Evolutionary conservation across 2,888 invertebrate species (phyloP), one percentile per base, ranked within the genome.

Genomic region (Xanthia icteritia): DNA sequence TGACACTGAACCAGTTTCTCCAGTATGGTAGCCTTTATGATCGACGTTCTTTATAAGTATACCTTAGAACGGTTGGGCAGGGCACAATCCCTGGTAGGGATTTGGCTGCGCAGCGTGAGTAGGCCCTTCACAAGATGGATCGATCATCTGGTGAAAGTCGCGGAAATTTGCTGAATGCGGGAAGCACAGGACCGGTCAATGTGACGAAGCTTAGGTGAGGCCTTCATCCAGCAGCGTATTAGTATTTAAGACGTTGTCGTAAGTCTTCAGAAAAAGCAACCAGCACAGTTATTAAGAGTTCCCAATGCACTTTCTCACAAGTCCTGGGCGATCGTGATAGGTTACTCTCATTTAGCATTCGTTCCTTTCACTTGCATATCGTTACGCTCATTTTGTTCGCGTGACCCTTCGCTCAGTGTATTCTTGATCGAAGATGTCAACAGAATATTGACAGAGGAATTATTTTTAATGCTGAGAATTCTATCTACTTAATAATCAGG

Each of bases 311-410:
- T 85, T 83, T 84, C 83, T 69, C 84, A 17, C 74, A 54, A 73
- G 79, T 85, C 86, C 78, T 78, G 85, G 58, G 27, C 20, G 60
- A 69, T 87, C 87, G 88, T 87, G 88, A 87, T 85, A 87, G 87
- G 87, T 86, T 79, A 87, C 54, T 69, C 69, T 84, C 76, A 77
- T 73, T 74, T 65, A 76, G 31, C 51, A 74, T 65, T 72, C 71
- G 36, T 63, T 68, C 86, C 87, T 81, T 88, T 87, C 87, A 81
- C 87, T 84, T 75, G 88, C 84, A 86, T 87, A 81, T 77, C 69
- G 72, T 84, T 72, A 74, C 60, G 51, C 76, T 78, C 63, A 74
- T 83, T 83, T 63, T 63, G 64, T 58, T 74, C 27, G 56, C 58
- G 76, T 54, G 76, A 76, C 76, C 76, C 39, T 74, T 2, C 23